These are phyloP conservation scores for Mionectes olivaceus DNA, from an alignment of 2,797 vertebrate species.

Conservation along the genomic window DNA sequence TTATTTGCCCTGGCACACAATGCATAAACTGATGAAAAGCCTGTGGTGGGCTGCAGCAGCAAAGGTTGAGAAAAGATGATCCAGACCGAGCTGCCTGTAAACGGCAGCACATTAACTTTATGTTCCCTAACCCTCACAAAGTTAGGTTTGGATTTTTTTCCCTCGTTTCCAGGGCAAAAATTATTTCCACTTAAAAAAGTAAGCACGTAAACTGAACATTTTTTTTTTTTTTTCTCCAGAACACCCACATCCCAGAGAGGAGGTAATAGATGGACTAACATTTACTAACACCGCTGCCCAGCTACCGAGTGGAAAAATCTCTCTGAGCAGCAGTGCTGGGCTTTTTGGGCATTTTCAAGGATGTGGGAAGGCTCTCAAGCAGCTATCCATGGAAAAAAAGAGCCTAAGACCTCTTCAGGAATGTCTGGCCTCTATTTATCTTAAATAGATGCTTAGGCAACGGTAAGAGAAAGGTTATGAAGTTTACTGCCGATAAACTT, in stretches of 20 bases:
- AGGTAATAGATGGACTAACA: neutral
- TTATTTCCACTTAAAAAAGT: conserved; percentile 8
- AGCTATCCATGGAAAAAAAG: conserved; percentile 11
- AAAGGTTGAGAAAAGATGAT: conserved; percentile 83
- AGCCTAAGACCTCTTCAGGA: conserved; percentile 27
- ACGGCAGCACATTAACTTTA: conserved; percentile 80
- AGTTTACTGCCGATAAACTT: conserved; percentile 67
- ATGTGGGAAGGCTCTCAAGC: neutral
- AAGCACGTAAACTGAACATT: neutral
- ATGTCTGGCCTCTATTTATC: conserved; percentile 46
- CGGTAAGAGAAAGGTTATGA: conserved; percentile 50
- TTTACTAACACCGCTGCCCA: neutral
- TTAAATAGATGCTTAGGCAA: conserved; percentile 39
- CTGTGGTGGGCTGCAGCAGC: conserved; percentile 76
- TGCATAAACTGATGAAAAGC: conserved; percentile 84
- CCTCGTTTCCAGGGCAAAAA: conserved; percentile 47
- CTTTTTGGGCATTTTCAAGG: neutral
- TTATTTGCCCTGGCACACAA: conserved; percentile 87
- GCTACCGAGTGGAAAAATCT: conserved; percentile 18
- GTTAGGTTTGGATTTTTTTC: conserved; percentile 4
- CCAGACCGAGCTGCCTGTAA: conserved; percentile 74
- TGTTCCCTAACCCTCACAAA: conserved; percentile 61
- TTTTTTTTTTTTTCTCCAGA: neutral
- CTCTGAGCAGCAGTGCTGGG: neutral
- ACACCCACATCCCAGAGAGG: neutral